These are phyloP conservation scores for Cosmia pyralina DNA, from an alignment of 2,888 invertebrate genomes.

Conservation along the genomic window DNA sequence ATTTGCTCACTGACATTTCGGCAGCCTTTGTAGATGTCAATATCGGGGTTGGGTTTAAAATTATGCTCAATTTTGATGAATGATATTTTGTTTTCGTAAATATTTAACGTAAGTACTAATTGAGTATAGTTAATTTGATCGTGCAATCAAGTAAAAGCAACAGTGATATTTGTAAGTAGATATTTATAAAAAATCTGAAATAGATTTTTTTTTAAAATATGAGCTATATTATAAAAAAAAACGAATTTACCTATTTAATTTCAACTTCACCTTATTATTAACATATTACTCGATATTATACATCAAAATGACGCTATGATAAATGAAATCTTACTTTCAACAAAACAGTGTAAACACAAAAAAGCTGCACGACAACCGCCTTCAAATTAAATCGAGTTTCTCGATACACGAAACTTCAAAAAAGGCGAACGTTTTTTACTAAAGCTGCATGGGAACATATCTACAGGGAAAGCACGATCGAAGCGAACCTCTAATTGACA, in stretches of 20 bases:
- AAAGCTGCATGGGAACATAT: slow-evolving; percentile 61
- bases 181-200: background rate
- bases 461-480: slow-evolving; percentile 72
- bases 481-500: slow-evolving; percentile 77
- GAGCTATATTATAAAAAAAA: too few species aligned
- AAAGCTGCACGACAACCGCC: slow-evolving; percentile 1
- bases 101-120: background rate
- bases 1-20: slow-evolving; percentile 64
- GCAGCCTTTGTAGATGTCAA: slow-evolving; percentile 56
- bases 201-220: too few species aligned
- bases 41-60: slow-evolving; percentile 14
- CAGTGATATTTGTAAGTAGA: background rate
- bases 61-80: background rate
- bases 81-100: slow-evolving; percentile 11
- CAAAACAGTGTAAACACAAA: slow-evolving; percentile 24
- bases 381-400: slow-evolving; percentile 55
- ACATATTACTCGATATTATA: background rate
- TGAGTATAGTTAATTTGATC: background rate
- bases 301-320: background rate
- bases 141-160: background rate
- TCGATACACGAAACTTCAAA: slow-evolving; percentile 54
- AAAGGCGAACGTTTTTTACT: slow-evolving; percentile 52
- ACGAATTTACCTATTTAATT: background rate
- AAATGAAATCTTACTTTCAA: slow-evolving; percentile 11
- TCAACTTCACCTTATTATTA: background rate